Conservation (phyloP, 1,140 invertebrate genomes). For the Lepidurus apus region DNA sequence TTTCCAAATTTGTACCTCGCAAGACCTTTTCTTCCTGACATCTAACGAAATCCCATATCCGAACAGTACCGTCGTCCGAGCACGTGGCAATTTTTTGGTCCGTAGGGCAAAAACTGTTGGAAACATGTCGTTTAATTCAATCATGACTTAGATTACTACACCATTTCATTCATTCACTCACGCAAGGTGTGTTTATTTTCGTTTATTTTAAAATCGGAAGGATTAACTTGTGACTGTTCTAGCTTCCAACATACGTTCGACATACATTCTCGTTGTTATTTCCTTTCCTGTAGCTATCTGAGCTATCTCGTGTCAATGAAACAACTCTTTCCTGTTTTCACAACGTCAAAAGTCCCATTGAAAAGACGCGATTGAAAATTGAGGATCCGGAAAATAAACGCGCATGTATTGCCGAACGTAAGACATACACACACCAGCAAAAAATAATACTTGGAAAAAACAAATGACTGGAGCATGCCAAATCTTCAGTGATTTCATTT, state of each 20-base stretch:
- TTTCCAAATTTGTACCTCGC: conserved; percentile 57
- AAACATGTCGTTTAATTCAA: neutral
- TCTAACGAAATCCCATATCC: conserved; percentile 97
- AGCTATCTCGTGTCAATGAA: neutral
- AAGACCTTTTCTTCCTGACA: conserved; percentile 95
- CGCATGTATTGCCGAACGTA: conserved; percentile 18
- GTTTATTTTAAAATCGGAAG: neutral
- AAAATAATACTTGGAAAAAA: neutral
- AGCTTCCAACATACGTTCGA: neutral
- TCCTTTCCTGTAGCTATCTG: neutral
- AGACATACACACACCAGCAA: conserved; percentile 9
- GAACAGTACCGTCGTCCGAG: conserved; percentile 96
- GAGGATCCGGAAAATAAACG: conserved; percentile 5
- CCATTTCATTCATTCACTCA: neutral
- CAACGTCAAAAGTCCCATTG: neutral
- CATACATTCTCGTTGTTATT: conserved; percentile 6
- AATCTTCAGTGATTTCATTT: neutral
- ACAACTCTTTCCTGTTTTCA: conserved; percentile 1
- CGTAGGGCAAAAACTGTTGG: conserved; percentile 90
- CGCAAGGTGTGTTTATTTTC: no score
- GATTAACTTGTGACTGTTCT: neutral
- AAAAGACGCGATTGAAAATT: neutral
- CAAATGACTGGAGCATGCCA: neutral
- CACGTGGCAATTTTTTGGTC: conserved; percentile 98
- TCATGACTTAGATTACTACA: neutral